Conservation (phyloP, 2,888 invertebrate species). For the Conops quadrifasciatus region DNA sequence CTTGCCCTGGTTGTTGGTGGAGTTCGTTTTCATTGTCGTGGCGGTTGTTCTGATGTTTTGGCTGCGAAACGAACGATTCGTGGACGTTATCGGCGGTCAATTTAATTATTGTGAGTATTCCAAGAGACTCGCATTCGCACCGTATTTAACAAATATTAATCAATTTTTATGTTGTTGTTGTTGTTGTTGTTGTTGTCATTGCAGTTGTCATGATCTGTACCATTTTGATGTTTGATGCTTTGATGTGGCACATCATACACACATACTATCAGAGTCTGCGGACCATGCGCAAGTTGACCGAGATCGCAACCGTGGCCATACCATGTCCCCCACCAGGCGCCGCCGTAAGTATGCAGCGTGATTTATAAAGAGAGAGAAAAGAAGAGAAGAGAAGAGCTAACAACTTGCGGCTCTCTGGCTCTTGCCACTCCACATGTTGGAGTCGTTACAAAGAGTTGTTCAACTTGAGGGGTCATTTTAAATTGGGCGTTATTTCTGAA, state of each 20-base stretch:
- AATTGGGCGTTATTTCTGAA: no score
- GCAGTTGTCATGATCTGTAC: conserved; percentile 56
- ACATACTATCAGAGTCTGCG: conserved; percentile 61
- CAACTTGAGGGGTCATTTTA: no score
- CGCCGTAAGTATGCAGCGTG: conserved; percentile 58
- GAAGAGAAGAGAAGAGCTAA: no score
- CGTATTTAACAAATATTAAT: no score
- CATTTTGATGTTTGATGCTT: conserved; percentile 55
- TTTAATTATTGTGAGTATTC: conserved; percentile 57
- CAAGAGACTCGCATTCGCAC: no score
- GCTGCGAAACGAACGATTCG: conserved; percentile 56
- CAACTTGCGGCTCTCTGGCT: no score
- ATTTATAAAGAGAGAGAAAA: no score
- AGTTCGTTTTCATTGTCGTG: conserved; percentile 57
- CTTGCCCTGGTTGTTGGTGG: conserved; percentile 61
- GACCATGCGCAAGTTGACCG: conserved; percentile 62
- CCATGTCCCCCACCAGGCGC: conserved; percentile 63
- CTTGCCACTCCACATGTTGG: no score
- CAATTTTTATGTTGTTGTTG: neutral
- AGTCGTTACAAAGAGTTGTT: no score
- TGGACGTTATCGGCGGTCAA: conserved; percentile 57
- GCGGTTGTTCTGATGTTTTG: conserved; percentile 53
- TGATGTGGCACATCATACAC: conserved; percentile 63
- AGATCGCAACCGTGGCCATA: conserved; percentile 65
- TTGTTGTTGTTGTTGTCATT: conserved; percentile 15